Conservation (phyloP, 2,113 vertebrate species). For the Lepisosteus oculatus region DNA sequence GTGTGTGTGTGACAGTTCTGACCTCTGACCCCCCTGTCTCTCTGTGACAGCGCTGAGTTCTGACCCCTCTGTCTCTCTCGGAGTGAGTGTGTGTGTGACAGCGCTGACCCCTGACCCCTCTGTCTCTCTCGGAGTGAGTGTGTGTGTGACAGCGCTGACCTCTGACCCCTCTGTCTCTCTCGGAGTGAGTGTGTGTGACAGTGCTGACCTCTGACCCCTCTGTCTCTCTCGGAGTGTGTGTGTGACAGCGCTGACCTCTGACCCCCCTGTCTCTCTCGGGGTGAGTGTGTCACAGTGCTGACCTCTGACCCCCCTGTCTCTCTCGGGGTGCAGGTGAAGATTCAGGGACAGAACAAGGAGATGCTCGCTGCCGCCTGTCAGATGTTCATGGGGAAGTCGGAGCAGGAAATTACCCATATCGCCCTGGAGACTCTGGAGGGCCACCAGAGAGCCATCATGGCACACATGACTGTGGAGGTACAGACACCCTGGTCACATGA, state of each 20-base stretch:
- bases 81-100: background rate
- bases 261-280: no score
- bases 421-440: slow-evolving; percentile 91
- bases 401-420: slow-evolving; percentile 82
- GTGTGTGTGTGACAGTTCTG: background rate
- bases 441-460: slow-evolving; percentile 93
- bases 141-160: background rate
- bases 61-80: background rate
- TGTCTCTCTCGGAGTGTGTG: no score
- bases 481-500: background rate
- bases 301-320: background rate
- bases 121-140: background rate
- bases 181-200: background rate
- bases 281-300: no score
- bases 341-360: slow-evolving; percentile 96
- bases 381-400: slow-evolving; percentile 93
- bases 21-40: background rate
- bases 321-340: slow-evolving; percentile 81
- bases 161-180: background rate
- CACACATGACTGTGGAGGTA: slow-evolving; percentile 95
- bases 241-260: no score
- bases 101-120: background rate
- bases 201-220: no score
- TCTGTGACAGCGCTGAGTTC: background rate
- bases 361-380: slow-evolving; percentile 92